Conservation (phyloP, 2,888 invertebrate species). For the Rhimphoctona megacephalus region DNA sequence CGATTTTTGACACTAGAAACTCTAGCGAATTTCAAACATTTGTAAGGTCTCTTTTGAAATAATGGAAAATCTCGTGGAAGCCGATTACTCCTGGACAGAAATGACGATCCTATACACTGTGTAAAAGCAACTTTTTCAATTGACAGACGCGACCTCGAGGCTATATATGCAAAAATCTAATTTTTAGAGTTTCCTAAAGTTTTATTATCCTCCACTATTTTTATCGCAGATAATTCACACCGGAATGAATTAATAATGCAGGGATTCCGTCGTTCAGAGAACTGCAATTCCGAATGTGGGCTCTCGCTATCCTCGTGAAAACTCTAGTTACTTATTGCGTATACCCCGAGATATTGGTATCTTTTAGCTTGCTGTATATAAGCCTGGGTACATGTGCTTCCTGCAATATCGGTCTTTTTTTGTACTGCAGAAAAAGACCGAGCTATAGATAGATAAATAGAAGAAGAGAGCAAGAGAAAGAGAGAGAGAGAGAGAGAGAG, state of each 20-base stretch:
- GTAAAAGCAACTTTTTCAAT: neutral
- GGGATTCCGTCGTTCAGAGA: constrained; percentile 11
- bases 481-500: constrained; percentile 25
- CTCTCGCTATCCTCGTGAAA: constrained; percentile 23
- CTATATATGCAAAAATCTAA: neutral
- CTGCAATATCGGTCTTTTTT: constrained; percentile 22
- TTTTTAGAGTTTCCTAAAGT: neutral
- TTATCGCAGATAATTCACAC: constrained; percentile 18
- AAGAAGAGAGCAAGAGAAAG: neutral
- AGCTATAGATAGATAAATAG: neutral
- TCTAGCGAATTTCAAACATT: neutral
- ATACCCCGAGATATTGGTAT: constrained; percentile 47
- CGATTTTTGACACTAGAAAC: neutral
- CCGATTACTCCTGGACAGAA: neutral
- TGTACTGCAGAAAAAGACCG: neutral
- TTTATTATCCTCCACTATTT: neutral
- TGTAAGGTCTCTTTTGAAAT: neutral
- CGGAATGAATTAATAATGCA: constrained; percentile 55
- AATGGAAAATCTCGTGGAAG: neutral
- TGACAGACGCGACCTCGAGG: neutral
- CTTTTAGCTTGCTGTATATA: constrained; percentile 54
- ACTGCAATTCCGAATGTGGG: constrained; percentile 5
- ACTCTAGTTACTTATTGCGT: constrained; percentile 29
- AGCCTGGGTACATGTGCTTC: constrained; percentile 35
- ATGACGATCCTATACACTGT: neutral